Base-by-base conservation (phyloP, 2,797 vertebrate species). In the Phrynocephalus forsythii region DNA sequence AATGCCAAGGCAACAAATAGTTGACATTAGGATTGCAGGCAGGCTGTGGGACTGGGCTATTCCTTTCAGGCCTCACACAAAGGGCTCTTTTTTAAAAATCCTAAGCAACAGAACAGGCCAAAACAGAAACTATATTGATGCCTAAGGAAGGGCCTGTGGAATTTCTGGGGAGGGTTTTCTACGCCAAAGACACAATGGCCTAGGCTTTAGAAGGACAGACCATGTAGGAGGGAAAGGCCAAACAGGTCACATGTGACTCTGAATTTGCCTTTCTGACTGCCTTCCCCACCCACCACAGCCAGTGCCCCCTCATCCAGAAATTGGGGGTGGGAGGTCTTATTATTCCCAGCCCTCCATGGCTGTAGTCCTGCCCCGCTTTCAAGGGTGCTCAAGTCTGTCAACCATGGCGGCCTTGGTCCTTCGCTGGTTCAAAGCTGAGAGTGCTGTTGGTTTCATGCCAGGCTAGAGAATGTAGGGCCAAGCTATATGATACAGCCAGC, bases 11-110 rank as follows among this genome's bases (percentile, higher is more conserved):
- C 95, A 85, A 95, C 93, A 96, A 96, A 96, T 94, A 96, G 94
- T 94, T 96, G 95, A 96, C 95, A 96, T 96, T 95, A 96, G 96
- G 84, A 92, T 92, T 92, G 91, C 79, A 77, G 92, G 90, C 90
- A 95, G 92, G 88, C 85, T 94, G 94, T 93, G 93, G 94, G 92
- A 93, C 93, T 93, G 89, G 90, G 93, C 75, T 91, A 89, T 90
- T 94, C 89, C 91, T 94, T 95, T 96, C 94, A 91, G 81, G 33
- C 79, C 82, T 88, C 80, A 30, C 88, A 97, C 96, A 96, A 96
- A 95, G 94, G 89, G 89, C 83, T 84, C 87, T 96, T 94, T 93
- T 82, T 91, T 92, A 89, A 1, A 91, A 86, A 33, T 76, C 84
- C 78, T 82, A 91, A 92, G 91, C 89, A 94, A 89, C 92, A 87